Conservation (phyloP, 2,797 vertebrate genomes). For the Gobio occitaniae region DNA sequence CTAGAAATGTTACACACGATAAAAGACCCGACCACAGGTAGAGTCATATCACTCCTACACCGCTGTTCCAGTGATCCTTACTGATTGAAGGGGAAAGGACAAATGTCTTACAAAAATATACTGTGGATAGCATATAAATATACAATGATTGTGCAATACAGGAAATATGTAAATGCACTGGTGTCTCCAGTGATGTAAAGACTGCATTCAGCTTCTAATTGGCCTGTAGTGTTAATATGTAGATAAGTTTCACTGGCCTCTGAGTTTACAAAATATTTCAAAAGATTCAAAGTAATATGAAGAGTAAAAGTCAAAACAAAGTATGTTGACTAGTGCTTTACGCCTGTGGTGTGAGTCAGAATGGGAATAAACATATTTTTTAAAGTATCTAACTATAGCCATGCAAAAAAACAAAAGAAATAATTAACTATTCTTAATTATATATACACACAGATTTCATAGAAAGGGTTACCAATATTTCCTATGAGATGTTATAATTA, state of each 20-base stretch:
- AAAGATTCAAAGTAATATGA: neutral
- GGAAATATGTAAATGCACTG: neutral
- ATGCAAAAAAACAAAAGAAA: neutral
- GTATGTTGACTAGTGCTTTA: conserved; percentile 2
- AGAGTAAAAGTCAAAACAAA: neutral
- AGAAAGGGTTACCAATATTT: neutral
- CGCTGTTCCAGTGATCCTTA: neutral
- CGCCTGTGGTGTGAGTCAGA: neutral
- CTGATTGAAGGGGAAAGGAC: neutral
- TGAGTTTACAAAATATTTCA: neutral
- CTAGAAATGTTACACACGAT: conserved; percentile 17
- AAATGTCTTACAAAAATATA: conserved; percentile 41
- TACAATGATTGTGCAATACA: conserved; percentile 25
- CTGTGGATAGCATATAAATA: conserved; percentile 15
- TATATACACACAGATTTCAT: neutral
- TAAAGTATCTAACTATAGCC: neutral
- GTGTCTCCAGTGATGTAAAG: neutral
- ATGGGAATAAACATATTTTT: neutral
- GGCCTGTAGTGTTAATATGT: neutral
- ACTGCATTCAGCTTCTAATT: neutral
- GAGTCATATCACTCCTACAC: conserved; percentile 3
- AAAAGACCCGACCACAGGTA: neutral
- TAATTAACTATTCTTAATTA: neutral
- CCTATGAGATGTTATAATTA: neutral
- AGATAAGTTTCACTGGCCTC: neutral